Base-by-base conservation (phyloP, 2,888 invertebrate genomes). In the Leptura quadrifasciata region DNA sequence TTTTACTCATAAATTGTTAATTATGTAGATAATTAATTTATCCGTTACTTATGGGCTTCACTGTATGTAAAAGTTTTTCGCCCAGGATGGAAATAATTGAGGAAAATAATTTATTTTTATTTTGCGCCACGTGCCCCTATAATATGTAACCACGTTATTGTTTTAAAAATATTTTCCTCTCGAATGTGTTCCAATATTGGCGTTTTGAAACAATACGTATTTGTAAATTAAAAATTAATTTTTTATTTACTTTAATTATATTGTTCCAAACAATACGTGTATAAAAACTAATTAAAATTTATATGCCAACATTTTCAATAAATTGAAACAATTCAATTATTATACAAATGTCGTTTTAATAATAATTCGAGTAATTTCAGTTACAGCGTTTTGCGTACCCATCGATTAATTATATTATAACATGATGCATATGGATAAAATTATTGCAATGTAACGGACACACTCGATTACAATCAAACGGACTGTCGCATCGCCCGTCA, bases 251-350 rank as follows among this genome's bases (percentile, higher is more conserved):
- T 65, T 52, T 52, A 65, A 52, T 47, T 52, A 39, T 17, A 17
- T 20, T 20, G 20, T 20, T 18, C 9, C 6, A 47, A 47, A 20
- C 52, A 31, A 55, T 15, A 47, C 39, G 21, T 58, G 35, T 68
- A 35, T 35, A 47, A 47, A 70, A 70, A 70, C 60, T 35, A 70
- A 70, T 70, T 70, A 60, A 58, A 58, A 70, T 70, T 70, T 70
- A 60, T 70, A 58, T 10, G 64, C 27, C 67, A 69, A n/a, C 63
- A 60, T 69, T 69, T 69, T 35, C 55, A 69, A 61, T 69, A 55
- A 55, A 69, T 69, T 69, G 55, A 69, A 74, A 74, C 63, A 74
- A 74, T 69, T 60, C 47, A 74, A 74, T 74, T 74, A 69, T 31
- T 74, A 39, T 47, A 69, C 61, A 63, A 55, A 69, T 63, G 52